Base-by-base conservation (phyloP, 2,113 vertebrate species). In the Silurus glanis region DNA sequence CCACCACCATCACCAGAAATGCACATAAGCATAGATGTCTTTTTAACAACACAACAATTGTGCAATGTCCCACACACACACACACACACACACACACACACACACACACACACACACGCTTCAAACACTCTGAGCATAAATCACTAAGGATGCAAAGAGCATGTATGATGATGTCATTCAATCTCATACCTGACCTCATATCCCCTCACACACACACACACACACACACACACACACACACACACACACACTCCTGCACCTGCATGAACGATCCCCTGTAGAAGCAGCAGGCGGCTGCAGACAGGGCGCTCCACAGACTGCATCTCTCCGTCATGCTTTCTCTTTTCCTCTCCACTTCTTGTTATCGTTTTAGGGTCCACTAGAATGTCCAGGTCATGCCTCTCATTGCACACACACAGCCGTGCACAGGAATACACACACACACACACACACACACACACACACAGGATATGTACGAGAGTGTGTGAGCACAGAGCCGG, bases 231-330 rank as follows among this genome's bases (percentile, higher is more conserved):
- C 72, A 69, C 78, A 74, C 88, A 49, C 21, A 76, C 56, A 37
- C 69, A 69, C 53, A 53, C 87, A 89, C 92, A 91, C 96, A 97
- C 95, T 98, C 97, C 97, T 98, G 97, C 94, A 99, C 98, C 95
- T 99, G 98, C 96, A 99, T 98, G 94, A 99, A 97, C 85, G 97
- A 98, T 84, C 98, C 97, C 80, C 98, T 95, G 95, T 98, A 99
- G 95, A 99, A 99, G 95, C 98, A 99, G 97, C 98, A 99, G 72
- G 98, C 97, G 64, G 97, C 98, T 12, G 98, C 98, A 49, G 98
- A 99, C 92, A 99, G 94, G 79, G 98, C 97, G 87, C 97, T 99
- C 97, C 98, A 99, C 90, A 99, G 95, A 94, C 97, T 99, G 94
- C 98, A 99, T 84, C 97, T 94, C 92, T 99, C 97, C 72, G 97